Percentiles rank a stretch among this genome's conserved stretches.
Evolutionary conservation across 2,113 vertebrate genomes (phyloP).

Genomic region (Ascaphus truei): DNA sequence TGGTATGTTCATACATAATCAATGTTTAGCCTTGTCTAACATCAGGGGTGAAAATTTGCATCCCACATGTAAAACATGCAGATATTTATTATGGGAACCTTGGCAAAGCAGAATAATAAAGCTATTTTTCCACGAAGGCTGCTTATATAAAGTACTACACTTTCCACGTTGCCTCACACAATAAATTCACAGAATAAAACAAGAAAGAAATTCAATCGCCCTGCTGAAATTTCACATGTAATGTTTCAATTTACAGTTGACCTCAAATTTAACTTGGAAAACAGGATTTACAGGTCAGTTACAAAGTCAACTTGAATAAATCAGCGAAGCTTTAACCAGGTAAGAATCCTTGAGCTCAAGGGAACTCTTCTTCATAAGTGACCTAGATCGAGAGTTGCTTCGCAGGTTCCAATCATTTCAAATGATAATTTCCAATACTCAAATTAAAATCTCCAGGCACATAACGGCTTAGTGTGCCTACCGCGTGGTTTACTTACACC

Average conservation of each 20-base stretch:
- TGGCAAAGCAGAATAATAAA: too few relatives aligned
- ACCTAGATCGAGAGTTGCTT: conserved; percentile 8
- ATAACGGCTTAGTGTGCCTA: too few relatives aligned
- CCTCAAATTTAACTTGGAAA: conserved; percentile 9
- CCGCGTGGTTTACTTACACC: too few relatives aligned
- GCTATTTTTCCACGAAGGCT: too few relatives aligned
- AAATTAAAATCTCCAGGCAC: background rate
- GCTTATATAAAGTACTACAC: too few relatives aligned
- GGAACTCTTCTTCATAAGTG: conserved; percentile 10
- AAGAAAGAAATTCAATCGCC: background rate
- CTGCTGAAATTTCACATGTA: background rate
- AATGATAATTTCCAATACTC: background rate
- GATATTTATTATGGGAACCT: too few relatives aligned
- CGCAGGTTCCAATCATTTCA: background rate
- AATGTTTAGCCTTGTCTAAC: too few relatives aligned
- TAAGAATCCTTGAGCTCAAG: background rate
- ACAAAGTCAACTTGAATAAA: background rate
- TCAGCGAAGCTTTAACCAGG: background rate
- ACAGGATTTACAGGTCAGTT: background rate
- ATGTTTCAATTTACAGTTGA: conserved; percentile 19
- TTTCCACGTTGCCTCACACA: too few relatives aligned
- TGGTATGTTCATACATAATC: too few relatives aligned
- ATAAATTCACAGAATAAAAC: too few relatives aligned
- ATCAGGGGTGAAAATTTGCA: too few relatives aligned
- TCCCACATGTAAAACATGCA: too few relatives aligned